Evolutionary conservation across 2,113 vertebrate genomes (phyloP).

Genomic region (Chelonoidis abingdonii): DNA sequence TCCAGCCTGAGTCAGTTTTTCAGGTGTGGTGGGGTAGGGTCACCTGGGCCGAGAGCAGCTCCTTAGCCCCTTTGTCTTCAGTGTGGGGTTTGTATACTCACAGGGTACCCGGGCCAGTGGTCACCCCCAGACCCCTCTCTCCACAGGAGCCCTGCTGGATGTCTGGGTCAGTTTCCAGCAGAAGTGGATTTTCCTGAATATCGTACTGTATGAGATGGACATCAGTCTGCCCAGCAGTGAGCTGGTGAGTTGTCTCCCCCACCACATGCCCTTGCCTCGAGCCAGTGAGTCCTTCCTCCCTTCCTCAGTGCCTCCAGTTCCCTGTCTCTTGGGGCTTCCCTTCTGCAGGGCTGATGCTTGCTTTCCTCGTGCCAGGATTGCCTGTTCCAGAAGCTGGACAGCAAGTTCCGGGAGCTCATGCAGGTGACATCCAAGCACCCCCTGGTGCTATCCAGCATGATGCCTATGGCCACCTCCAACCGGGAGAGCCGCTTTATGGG

Average conservation of each 20-base stretch:
- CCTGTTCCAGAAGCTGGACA: conserved; percentile 79
- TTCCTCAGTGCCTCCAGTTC: no score
- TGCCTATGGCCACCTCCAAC: neutral
- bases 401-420: conserved; percentile 81
- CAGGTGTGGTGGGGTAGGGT: neutral
- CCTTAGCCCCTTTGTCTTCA: neutral
- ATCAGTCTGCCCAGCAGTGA: conserved; percentile 64
- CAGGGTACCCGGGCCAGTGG: neutral
- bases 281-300: neutral
- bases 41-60: no score
- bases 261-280: neutral
- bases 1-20: neutral
- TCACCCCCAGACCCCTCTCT: neutral
- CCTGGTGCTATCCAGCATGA: conserved; percentile 78
- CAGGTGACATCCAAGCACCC: conserved; percentile 71
- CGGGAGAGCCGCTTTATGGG: conserved; percentile 66
- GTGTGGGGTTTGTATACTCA: neutral
- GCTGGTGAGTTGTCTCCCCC: conserved; percentile 75
- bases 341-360: neutral
- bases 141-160: conserved; percentile 77
- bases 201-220: conserved; percentile 78
- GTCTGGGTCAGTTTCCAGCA: conserved; percentile 84
- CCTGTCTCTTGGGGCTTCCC: neutral
- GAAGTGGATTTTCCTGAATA: conserved; percentile 85
- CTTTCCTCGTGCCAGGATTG: conserved; percentile 67